Conservation (phyloP, 2,888 invertebrate genomes). For the Embidobia sp. region DNA sequence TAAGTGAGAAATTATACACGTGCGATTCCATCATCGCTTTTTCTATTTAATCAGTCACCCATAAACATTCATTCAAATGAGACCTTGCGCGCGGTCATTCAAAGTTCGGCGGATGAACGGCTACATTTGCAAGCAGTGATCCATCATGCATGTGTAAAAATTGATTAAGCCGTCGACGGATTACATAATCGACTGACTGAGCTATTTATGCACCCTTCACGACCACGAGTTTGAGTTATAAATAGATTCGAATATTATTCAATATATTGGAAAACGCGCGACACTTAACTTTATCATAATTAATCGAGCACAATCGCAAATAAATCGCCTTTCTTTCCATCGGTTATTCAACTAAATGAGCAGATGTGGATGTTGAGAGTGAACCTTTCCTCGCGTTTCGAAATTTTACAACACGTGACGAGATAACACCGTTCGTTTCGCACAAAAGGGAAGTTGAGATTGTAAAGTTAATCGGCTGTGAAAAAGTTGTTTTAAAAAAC, state of each 20-base stretch:
- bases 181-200: slow-evolving; percentile 54
- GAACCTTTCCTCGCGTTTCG: too few species aligned
- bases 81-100: slow-evolving; percentile 49
- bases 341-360: too few species aligned
- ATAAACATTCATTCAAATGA: slow-evolving; percentile 45
- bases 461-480: slow-evolving; percentile 23
- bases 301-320: slow-evolving; percentile 7
- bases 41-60: slow-evolving; percentile 31
- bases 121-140: slow-evolving; percentile 41
- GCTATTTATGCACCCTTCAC: slow-evolving; percentile 58
- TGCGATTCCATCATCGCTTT: slow-evolving; percentile 13
- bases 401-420: too few species aligned
- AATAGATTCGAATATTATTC: slow-evolving; percentile 53
- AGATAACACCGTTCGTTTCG: neutral
- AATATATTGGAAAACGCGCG: slow-evolving; percentile 52
- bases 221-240: slow-evolving; percentile 43
- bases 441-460: slow-evolving; percentile 7
- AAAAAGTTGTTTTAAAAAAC: slow-evolving; percentile 14
- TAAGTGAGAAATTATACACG: slow-evolving; percentile 15
- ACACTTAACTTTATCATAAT: slow-evolving; percentile 31
- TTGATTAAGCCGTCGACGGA: slow-evolving; percentile 58
- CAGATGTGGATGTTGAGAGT: too few species aligned
- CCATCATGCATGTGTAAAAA: slow-evolving; percentile 56
- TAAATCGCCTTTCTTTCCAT: too few species aligned
- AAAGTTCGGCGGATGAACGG: slow-evolving; percentile 43